Evolutionary conservation across 2,113 vertebrate genomes (phyloP), one percentile per base, ranked within the genome.

Genomic region (Oncorhynchus mykiss): DNA sequence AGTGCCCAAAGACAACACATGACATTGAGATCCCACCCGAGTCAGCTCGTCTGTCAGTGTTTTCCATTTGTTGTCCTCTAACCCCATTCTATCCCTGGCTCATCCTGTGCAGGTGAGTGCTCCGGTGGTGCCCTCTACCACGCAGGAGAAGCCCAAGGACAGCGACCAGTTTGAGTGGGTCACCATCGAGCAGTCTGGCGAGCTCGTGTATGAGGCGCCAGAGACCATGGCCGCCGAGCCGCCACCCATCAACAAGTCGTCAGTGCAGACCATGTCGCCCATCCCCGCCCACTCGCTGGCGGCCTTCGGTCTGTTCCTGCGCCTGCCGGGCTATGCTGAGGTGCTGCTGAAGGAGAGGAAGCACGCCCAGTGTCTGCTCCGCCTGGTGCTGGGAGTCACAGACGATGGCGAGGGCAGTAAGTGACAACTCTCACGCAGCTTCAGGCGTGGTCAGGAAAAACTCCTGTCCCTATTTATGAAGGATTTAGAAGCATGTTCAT

Each of bases 91-190:
- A 9, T 11, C 49, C 64, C 25, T 13, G 31, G 25, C 45, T 72
- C 59, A 31, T 20, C 24, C 29, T 80, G 68, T 70, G 67, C 88
- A 99, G 98, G 98, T 99, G 91, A 99, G 97, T 77, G 93, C 97
- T 75, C 97, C 98, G 0, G 96, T 98, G 73, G 95, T 99, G 80
- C 91, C 97, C 0, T 95, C 97, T 0, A 91, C 96, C 80, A 94
- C 96, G 0, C 98, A 98, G 86, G 98, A 99, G 88, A 99, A 99
- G 75, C 96, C 96, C 79, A 99, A 99, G 87, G 98, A 99, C 92
- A 97, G 95, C 0, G 98, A 99, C 87, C 98, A 99, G 86, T 99
- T 99, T 79, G 98, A 99, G 84, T 99, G 98, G 98, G 97, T 99
- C 62, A 99, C 97, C 86, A 99, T 99, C 76, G 98, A 99, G 71